Base-by-base conservation (phyloP, 2,888 invertebrate genomes). In the Nomada fucata region DNA sequence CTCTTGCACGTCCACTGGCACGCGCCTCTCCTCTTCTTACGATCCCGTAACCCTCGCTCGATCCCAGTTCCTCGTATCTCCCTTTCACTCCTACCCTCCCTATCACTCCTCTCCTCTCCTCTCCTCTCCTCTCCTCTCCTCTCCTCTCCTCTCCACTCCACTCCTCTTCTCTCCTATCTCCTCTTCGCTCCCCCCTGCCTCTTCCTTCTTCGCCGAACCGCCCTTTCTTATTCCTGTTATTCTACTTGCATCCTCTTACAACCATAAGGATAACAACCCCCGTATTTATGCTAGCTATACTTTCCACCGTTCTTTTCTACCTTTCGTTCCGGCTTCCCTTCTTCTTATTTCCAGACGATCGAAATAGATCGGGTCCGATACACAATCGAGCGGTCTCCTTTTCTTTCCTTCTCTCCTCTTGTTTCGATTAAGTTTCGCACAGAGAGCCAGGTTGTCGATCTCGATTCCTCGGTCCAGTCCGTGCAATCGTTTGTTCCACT, bases 1-100 rank as follows among this genome's bases (percentile, higher is more conserved):
- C 44, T 64, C 52, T 72, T 67, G 69, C 73, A 78, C 88, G 75
- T 83, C 79, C 72, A 80, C 86, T n/a, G 63, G 70, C 85, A 79
- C 74, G 82, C 74, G 79, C 61, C 81, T 79, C 52, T 42, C 13
- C 69, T 44, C 60, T n/a, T 36, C 18, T 9, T 29, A 7, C 29
- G 29, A 29, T 7, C 29, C 29, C 29, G 29, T 29, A 29, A 29
- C 29, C 29, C 29, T 7, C 26, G 26, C 42, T 55, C 20, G 67
- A 70, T 76, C 67, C 61, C 29, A 61, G 50, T 60, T 72, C 29
- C 29, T 7, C 29, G 29, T 29, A 29, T 0, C 29, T 36, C 36
- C 36, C 7, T 36, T 7, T 7, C 36, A 1, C 36, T 36, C 29
- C 29, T 29, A 29, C 5, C 29, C 29, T 29, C 29, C 29, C 7